Base-by-base conservation (phyloP, 2,888 invertebrate genomes). In the Tachina lurida region DNA sequence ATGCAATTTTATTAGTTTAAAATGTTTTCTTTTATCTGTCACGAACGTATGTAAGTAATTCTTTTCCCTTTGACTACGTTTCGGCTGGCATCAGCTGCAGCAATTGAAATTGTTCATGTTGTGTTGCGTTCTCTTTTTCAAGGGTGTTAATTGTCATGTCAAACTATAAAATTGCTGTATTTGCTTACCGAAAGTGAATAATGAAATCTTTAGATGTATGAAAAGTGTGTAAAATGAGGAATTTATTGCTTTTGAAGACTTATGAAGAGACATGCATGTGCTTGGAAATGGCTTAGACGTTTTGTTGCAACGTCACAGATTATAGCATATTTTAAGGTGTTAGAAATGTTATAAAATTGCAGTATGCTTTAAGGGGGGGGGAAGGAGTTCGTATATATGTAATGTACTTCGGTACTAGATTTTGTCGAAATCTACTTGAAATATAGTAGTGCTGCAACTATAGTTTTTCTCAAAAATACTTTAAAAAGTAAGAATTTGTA, bases 81-180 rank as follows among this genome's bases (percentile, higher is more conserved):
- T 58, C 22, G 15, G n/a, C 5, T 22, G 3, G 65, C 76, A 82
- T 76, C 82, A 82, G 76, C 76, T 76, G 79, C 17, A 41, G 79
- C 17, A 41, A 13, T 22, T 41, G 1, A 67, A 60, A 49, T 43
- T 60, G 56, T 43, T 63, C 56, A 15, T 22, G 10, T n/a, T n/a
- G 15, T 68, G 4, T 39, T 52, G 47, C 9, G 3, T 62, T 45
- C n/a, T 15, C 17, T 56, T 49, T 13, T 39, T 22, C 62, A 15
- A 4, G n/a, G 10, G 77, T 78, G 78, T 84, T 84, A 78, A 84
- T 84, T 84, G 78, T 67, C 78, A 67, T 84, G 83, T 84, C 83
- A 84, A 82, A 65, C 54, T 58, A 65, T 80, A 56, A 56, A 65
- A 39, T 47, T 77, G 47, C n/a, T 67, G 39, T 58, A 60, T 58